These are phyloP conservation scores for Hiodon tergisus DNA, from an alignment of 2,113 vertebrate genomes.

Conservation along the genomic window DNA sequence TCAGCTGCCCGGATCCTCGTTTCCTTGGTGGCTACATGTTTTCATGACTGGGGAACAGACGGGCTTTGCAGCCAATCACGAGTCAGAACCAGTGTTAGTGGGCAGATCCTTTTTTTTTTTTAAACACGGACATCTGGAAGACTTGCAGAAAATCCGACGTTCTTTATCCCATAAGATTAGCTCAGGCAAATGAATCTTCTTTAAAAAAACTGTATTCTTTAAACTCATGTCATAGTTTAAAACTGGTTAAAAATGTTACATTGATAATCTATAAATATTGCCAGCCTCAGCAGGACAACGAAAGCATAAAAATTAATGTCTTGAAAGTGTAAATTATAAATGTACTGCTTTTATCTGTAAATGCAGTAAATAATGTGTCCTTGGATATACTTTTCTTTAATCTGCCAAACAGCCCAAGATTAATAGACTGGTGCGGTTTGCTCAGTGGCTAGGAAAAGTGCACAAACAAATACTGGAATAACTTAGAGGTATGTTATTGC, in stretches of 20 bases:
- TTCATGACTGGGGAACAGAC: conserved; percentile 25
- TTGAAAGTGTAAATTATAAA: conserved; percentile 12
- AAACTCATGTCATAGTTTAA: conserved; percentile 4
- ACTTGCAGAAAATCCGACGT: conserved; percentile 4
- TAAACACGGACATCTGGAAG: conserved; percentile 15
- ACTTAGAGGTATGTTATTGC: neutral
- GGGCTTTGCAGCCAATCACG: conserved; percentile 16
- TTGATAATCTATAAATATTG: no score
- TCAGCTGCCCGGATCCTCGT: conserved; percentile 23
- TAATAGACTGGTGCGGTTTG: neutral
- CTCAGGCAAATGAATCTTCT: conserved; percentile 16
- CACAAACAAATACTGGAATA: neutral
- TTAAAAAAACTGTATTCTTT: conserved; percentile 9
- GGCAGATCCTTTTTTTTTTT: conserved; percentile 23
- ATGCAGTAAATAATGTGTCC: neutral
- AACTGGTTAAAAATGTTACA: neutral
- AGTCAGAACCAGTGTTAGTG: conserved; percentile 14
- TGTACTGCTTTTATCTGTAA: conserved; percentile 8
- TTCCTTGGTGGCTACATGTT: conserved; percentile 26
- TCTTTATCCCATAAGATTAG: conserved; percentile 17
- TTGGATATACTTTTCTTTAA: conserved; percentile 10
- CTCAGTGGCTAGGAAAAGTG: neutral
- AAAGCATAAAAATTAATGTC: no score
- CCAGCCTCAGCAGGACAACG: no score
- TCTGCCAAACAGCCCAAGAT: neutral